Conservation (phyloP, 2,113 vertebrate genomes). For the Corythaixoides concolor region DNA sequence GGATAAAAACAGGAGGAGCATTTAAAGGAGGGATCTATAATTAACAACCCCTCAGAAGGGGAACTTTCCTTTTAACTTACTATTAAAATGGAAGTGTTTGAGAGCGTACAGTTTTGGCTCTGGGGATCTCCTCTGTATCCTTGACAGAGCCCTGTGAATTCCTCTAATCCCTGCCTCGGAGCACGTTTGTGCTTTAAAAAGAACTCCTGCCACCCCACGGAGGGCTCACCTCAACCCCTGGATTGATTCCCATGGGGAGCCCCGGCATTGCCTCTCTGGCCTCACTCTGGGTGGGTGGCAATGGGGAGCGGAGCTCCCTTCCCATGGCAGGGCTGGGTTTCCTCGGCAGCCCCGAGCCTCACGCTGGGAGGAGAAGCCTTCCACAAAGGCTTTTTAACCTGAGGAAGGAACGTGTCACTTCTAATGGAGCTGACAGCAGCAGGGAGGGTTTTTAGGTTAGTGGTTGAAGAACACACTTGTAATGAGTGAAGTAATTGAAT, state of each 20-base stretch:
- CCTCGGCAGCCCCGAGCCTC: neutral
- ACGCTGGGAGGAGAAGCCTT: neutral
- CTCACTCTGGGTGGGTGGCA: accelerated
- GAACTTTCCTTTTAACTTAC: conserved; percentile 59
- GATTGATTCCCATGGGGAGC: neutral
- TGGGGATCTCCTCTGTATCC: conserved; percentile 18
- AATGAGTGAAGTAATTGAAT: conserved; percentile 40
- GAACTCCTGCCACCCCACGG: neutral
- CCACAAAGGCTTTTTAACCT: neutral
- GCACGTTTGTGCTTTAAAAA: neutral
- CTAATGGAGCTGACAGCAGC: conserved; percentile 9
- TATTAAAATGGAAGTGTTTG: conserved; percentile 41
- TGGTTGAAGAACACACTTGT: neutral
- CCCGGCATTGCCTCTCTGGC: neutral
- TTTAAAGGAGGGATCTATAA: conserved; percentile 61
- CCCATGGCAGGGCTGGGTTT: neutral
- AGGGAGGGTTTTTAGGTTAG: conserved; percentile 11
- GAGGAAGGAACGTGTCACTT: neutral
- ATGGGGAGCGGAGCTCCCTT: neutral
- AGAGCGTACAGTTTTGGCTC: conserved; percentile 11
- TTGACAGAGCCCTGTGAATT: conserved; percentile 14
- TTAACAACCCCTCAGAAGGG: conserved; percentile 53
- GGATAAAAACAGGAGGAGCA: conserved; percentile 45
- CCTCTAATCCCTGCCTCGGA: neutral
- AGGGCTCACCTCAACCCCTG: neutral